These are phyloP conservation scores for Drosophila austrosaltans DNA, from an alignment of 2,888 invertebrate genomes.

Conservation along the genomic window DNA sequence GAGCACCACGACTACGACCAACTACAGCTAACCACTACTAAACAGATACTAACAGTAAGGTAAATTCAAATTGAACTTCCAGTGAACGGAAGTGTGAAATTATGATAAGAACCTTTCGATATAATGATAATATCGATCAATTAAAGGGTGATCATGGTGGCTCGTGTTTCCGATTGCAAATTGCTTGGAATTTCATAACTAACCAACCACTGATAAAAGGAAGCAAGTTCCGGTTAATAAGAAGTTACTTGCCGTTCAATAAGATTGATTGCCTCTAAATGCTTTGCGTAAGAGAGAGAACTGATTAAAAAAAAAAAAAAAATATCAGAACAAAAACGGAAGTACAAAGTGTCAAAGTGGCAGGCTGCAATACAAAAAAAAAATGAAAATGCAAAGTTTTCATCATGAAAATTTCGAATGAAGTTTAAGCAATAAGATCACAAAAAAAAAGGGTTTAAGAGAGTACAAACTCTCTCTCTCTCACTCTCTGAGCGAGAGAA, in stretches of 20 bases:
- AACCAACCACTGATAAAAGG: conserved; percentile 34
- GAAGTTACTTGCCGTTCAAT: conserved; percentile 44
- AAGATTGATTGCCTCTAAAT: conserved; percentile 63
- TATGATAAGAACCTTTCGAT: conserved; percentile 37
- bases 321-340: conserved; percentile 54
- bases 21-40: not conserved
- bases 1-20: conserved; percentile 46
- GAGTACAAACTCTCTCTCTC: not conserved
- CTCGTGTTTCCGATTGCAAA: conserved; percentile 17
- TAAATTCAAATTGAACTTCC: conserved; percentile 54
- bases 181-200: conserved; percentile 17
- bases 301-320: conserved; percentile 13
- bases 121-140: conserved; percentile 56
- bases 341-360: conserved; percentile 48
- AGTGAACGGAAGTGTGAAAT: conserved; percentile 16
- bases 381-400: not conserved
- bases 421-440: conserved; percentile 4
- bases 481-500: not conserved
- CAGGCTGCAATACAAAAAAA: not conserved
- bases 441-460: conserved; percentile 2
- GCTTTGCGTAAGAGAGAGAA: conserved; percentile 35
- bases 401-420: not conserved
- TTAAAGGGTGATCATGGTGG: conserved; percentile 39
- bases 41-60: conserved; percentile 56
- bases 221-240: conserved; percentile 36